Evolutionary conservation across 2,797 vertebrate genomes (phyloP).

Genomic region (Myotis daubentonii): DNA sequence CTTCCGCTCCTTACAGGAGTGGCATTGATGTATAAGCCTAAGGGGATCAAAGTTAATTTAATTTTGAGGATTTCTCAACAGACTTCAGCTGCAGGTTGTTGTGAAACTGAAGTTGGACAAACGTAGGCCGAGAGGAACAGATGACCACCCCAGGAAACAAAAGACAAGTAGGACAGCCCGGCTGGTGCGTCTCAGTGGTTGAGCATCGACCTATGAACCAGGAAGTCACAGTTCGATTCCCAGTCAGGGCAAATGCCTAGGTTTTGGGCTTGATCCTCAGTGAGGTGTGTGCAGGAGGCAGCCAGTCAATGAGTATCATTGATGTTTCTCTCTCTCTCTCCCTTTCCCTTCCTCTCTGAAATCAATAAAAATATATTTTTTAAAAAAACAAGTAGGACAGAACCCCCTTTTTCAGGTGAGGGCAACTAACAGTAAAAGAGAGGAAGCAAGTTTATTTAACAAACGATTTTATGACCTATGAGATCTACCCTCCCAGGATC

Average conservation of each 20-base stretch:
- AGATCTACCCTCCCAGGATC: neutral
- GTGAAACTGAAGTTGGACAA: constrained; percentile 22
- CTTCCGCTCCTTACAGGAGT: neutral
- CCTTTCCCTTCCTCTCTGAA: too few species aligned
- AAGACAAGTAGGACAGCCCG: neutral
- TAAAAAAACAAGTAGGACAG: neutral
- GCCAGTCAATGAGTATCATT: too few species aligned
- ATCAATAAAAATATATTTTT: too few species aligned
- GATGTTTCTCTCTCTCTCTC: too few species aligned
- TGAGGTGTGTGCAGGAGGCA: too few species aligned
- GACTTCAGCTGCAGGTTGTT: neutral
- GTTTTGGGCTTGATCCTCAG: too few species aligned
- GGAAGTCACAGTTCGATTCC: too few species aligned
- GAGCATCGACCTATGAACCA: too few species aligned
- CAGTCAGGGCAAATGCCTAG: too few species aligned
- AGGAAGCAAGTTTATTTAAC: neutral
- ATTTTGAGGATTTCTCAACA: constrained; percentile 57
- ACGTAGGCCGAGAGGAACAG: neutral
- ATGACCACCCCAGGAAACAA: neutral
- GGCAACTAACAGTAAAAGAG: constrained; percentile 35
- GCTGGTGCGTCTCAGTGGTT: too few species aligned
- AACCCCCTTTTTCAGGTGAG: neutral
- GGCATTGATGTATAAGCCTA: constrained; percentile 9
- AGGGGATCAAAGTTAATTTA: constrained; percentile 44
- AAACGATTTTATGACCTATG: neutral